Evolutionary conservation across 2,888 invertebrate species (phyloP).

Genomic region (Octonoba sinensis): DNA sequence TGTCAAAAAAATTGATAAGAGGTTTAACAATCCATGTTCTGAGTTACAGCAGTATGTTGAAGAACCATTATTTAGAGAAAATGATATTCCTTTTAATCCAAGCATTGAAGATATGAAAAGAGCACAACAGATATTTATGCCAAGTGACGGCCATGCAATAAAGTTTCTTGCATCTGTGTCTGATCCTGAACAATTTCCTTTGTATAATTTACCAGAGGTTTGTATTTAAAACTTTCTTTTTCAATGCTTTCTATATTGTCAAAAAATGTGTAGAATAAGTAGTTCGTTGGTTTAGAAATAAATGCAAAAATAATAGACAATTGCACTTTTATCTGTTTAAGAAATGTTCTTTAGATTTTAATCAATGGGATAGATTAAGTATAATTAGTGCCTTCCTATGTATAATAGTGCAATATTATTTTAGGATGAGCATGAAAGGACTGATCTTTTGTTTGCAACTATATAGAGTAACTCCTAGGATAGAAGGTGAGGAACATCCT

Average conservation of each 20-base stretch:
- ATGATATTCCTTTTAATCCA: constrained; percentile 64
- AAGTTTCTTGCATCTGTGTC: constrained; percentile 42
- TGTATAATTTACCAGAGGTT: constrained; percentile 57
- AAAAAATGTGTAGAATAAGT: not conserved
- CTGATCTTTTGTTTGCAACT: too few relatives aligned
- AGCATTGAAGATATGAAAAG: constrained; percentile 58
- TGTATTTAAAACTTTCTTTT: constrained; percentile 2
- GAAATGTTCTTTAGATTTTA: too few relatives aligned
- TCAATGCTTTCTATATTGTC: not conserved
- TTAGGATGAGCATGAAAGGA: too few relatives aligned
- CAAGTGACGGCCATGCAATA: constrained; percentile 41
- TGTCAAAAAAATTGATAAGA: constrained; percentile 44
- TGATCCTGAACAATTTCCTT: constrained; percentile 38
- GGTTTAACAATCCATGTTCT: constrained; percentile 58
- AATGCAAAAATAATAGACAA: too few relatives aligned
- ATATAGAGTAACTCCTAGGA: too few relatives aligned
- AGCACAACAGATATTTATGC: constrained; percentile 64
- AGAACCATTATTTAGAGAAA: constrained; percentile 63
- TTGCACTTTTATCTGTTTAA: too few relatives aligned
- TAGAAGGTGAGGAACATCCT: too few relatives aligned
- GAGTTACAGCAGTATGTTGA: constrained; percentile 57
- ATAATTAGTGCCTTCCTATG: too few relatives aligned
- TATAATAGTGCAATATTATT: too few relatives aligned
- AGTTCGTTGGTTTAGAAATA: not conserved
- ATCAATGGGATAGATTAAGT: not conserved